These are phyloP conservation scores for Diploscapter pachys DNA, from an alignment of 1,140 invertebrate genomes.

Conservation along the genomic window DNA sequence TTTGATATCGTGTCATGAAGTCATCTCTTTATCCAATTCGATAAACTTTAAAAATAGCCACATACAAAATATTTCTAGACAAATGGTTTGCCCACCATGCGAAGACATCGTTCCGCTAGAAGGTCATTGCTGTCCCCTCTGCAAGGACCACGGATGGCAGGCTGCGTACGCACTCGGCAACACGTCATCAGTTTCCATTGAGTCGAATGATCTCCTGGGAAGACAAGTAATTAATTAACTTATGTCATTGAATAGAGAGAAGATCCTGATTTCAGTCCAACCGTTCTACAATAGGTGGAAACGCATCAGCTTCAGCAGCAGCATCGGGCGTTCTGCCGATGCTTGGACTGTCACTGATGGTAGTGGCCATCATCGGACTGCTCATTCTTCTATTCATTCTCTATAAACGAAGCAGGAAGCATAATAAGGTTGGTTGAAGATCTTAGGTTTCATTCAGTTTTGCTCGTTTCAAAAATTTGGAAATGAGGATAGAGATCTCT, in stretches of 20 bases:
- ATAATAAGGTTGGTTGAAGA: constrained; percentile 8
- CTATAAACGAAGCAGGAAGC: constrained; percentile 27
- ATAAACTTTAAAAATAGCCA: too few relatives aligned
- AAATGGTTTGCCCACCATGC: constrained; percentile 41
- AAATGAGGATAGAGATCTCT: background rate
- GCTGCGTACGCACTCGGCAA: too few relatives aligned
- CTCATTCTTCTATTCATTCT: constrained; percentile 26
- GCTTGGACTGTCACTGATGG: constrained; percentile 3
- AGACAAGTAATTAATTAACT: background rate
- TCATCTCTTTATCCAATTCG: too few relatives aligned
- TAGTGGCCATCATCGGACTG: background rate
- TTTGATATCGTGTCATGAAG: too few relatives aligned
- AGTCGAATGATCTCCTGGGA: too few relatives aligned
- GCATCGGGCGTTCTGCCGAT: background rate
- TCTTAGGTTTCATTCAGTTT: too few relatives aligned
- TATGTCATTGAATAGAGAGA: background rate
- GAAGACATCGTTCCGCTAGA: constrained; percentile 30
- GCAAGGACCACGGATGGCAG: constrained; percentile 19
- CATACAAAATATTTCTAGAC: background rate
- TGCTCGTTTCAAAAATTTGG: background rate
- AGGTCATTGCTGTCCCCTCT: constrained; percentile 42
- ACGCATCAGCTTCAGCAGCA: constrained; percentile 11
- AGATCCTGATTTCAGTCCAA: constrained; percentile 11
- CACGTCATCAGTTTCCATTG: too few relatives aligned
- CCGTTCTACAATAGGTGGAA: constrained; percentile 14